Evolutionary conservation across 2,113 vertebrate genomes (phyloP).

Genomic region (Hemiprocne comata): DNA sequence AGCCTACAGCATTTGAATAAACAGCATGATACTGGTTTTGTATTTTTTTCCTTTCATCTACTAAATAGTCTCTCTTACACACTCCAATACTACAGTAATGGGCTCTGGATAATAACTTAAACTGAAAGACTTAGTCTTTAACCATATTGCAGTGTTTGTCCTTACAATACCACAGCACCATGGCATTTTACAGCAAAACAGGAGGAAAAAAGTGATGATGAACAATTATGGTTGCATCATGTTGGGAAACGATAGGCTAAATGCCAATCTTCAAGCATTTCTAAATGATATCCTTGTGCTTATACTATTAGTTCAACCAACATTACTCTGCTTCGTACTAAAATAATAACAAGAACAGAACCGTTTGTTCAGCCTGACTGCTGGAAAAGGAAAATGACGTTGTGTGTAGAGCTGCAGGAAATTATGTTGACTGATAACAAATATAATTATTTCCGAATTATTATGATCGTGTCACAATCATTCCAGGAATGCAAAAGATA

Average conservation of each 20-base stretch:
- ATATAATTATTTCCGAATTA: slow-evolving; percentile 72
- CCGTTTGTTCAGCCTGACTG: slow-evolving; percentile 61
- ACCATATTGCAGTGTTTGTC: slow-evolving; percentile 16
- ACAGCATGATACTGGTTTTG: not conserved
- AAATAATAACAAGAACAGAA: slow-evolving; percentile 67
- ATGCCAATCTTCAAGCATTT: slow-evolving; percentile 37
- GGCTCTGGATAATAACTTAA: slow-evolving; percentile 4
- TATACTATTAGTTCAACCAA: slow-evolving; percentile 62
- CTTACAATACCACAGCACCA: not conserved
- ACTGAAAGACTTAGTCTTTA: slow-evolving; percentile 14
- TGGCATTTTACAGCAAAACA: slow-evolving; percentile 18
- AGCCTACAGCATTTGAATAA: slow-evolving; percentile 36
- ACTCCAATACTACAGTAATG: not conserved
- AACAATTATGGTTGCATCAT: slow-evolving; percentile 4
- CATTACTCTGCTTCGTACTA: slow-evolving; percentile 39
- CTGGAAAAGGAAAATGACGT: slow-evolving; percentile 50
- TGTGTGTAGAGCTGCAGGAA: slow-evolving; percentile 56
- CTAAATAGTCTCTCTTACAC: not conserved
- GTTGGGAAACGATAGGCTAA: slow-evolving; percentile 39
- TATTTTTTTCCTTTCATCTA: slow-evolving; percentile 27
- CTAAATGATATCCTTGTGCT: slow-evolving; percentile 55
- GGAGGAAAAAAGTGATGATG: slow-evolving; percentile 2
- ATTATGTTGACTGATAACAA: slow-evolving; percentile 75
- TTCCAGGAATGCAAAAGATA: slow-evolving; percentile 64
- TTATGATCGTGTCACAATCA: slow-evolving; percentile 61